Base-by-base conservation (phyloP, 2,888 invertebrate species). In the Thecocarcelia acutangulata region DNA sequence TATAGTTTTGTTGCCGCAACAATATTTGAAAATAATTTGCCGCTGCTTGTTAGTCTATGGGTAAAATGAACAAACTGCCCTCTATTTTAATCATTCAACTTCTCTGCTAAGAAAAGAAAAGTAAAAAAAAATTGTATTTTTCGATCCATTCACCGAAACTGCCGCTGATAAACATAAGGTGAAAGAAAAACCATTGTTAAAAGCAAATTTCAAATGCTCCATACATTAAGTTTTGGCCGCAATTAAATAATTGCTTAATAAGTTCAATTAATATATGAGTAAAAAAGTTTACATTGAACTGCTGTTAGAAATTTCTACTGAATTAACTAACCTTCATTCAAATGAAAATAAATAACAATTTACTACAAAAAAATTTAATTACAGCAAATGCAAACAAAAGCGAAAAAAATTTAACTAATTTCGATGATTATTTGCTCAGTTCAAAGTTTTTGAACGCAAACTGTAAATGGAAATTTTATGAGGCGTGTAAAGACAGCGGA, bases 301-400 rank as follows among this genome's bases (percentile, higher is more conserved):
- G 33, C 24, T 42, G 24, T 54, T 42, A 11, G 11, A 0, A 37
- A 69, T 58, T 58, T 70, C 21, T 58, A 59, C 15, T 40, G 37
- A 70, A 58, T 48, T 48, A 70, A 70, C 58, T 48, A 70, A 70
- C 58, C 69, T 70, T 58, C 58, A 70, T 17, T 69, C 33, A 58
- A 46, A 37, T 28, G n/a, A 56, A 11, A 44, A 48, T 17, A 58
- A 64, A 50, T 9, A 33, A 48, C 1, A 33, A 33, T 56, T 56
- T 46, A 69, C 21, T 48, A n/a, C 33, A 33, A 33, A 40, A 59
- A 50, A 59, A n/a, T 33, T 28, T 52, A 42, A 73, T 63, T 28
- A 11, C 48, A 70, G 17, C 17, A 37, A 19, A 61, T 52, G 54
- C 54, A 46, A 63, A 28, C 19, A 58, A 28, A 58, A 78, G 50